These are phyloP conservation scores for Smittia aterrima DNA, from an alignment of 2,888 invertebrate species.

Conservation along the genomic window DNA sequence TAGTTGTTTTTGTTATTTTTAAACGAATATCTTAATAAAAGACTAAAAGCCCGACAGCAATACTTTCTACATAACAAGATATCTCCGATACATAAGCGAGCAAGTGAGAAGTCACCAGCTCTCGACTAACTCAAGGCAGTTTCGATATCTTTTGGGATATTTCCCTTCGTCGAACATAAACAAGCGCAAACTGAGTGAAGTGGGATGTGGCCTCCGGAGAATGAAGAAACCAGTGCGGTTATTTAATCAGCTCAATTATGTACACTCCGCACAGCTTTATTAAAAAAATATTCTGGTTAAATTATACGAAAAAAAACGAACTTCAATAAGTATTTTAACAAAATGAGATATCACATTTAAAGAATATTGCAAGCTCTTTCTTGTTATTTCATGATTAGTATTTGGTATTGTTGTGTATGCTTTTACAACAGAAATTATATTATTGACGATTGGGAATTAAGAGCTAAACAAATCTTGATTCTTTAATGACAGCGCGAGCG, in stretches of 20 bases:
- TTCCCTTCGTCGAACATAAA: background rate
- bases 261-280: slow-evolving; percentile 30
- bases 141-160: background rate
- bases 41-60: slow-evolving; percentile 37
- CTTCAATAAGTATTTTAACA: slow-evolving; percentile 37
- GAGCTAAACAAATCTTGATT: slow-evolving; percentile 22
- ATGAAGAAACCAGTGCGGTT: slow-evolving; percentile 12
- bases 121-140: background rate
- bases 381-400: slow-evolving; percentile 34
- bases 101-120: slow-evolving; percentile 7
- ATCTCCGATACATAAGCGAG: too few relatives aligned
- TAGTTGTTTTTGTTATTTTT: slow-evolving; percentile 40
- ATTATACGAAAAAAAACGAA: slow-evolving; percentile 34
- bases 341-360: slow-evolving; percentile 35
- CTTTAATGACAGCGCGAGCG: background rate
- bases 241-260: slow-evolving; percentile 40
- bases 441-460: slow-evolving; percentile 19
- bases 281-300: slow-evolving; percentile 40
- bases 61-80: slow-evolving; percentile 3
- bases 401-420: slow-evolving; percentile 28
- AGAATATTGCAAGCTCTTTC: slow-evolving; percentile 34
- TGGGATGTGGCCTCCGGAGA: slow-evolving; percentile 23
- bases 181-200: background rate
- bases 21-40: slow-evolving; percentile 41
- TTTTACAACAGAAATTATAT: slow-evolving; percentile 33